Evolutionary conservation across 2,797 vertebrate species (phyloP), one percentile per base, ranked within the genome.

Genomic region (Anabacerthia variegaticeps): DNA sequence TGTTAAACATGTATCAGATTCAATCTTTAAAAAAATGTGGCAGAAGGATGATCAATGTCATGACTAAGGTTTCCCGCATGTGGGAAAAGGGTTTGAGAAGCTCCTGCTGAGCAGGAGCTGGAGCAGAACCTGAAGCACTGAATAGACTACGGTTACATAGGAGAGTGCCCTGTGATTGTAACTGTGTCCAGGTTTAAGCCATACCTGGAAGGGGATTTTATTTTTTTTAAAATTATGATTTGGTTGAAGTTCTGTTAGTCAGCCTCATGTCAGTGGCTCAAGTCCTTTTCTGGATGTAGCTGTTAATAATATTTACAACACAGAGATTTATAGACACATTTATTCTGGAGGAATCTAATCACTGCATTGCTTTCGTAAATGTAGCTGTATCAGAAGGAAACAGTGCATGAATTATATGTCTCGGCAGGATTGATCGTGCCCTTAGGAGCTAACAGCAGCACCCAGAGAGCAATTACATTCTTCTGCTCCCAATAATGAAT

Each of bases 391-490:
- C 79, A 67, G 92, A 89, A 91, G 76, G 87, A 95, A 96, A 81
- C 89, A 93, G 91, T 63, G 76, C 89, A 89, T 92, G 93, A 95
- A 89, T 96, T 85, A 93, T 93, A 10, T 28, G 87, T 84, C 91
- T 96, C 6, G 0, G 66, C 79, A 94, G 95, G 89, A 96, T 55
- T 94, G 93, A 96, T 96, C 0, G 0, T 83, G 66, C 95, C 95
- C 89, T 84, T 84, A 94, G 95, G 92, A 97, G 65, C 93, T 89
- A 95, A 81, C 85, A 89, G 87, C 79, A 91, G 95, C 69, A 89
- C 89, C 95, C 66, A 93, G 93, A 93, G 89, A 96, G 94, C 91
- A 96, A 95, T 94, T 94, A 75, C 43, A 20, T 85, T 78, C 89
- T 85, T 48, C 76, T 43, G 69, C 58, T 96, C 69, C 79, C 82